Evolutionary conservation across 1,140 invertebrate genomes (phyloP).

Genomic region (Pemphigus obesinymphae): DNA sequence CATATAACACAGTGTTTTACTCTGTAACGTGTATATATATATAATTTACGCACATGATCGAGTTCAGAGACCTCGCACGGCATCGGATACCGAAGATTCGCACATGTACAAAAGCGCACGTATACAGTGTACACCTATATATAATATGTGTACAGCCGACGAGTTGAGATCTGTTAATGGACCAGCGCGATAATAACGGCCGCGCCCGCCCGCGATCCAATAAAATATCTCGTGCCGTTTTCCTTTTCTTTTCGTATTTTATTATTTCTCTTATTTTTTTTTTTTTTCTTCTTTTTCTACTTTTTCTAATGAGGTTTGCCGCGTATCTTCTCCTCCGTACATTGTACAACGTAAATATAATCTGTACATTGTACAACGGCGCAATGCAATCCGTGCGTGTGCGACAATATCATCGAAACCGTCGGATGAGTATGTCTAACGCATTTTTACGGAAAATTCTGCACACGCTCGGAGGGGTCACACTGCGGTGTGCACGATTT

Average conservation of each 20-base stretch:
- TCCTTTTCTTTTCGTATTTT: no score
- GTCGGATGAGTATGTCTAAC: no score
- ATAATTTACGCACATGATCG: neutral
- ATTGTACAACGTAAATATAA: neutral
- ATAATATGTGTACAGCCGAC: neutral
- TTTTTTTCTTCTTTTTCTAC: neutral
- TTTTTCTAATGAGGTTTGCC: neutral
- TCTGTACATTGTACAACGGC: no score
- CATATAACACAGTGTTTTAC: no score
- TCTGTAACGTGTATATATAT: no score
- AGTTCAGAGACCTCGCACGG: conserved; percentile 10
- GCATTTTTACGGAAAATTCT: no score
- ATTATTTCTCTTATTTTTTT: neutral
- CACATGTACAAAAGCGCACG: neutral
- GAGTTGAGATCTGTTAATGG: conserved; percentile 21
- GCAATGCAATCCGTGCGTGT: neutral
- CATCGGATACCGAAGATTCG: neutral
- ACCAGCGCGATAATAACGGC: neutral
- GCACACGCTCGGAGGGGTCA: no score
- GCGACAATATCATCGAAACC: no score
- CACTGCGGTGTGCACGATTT: no score
- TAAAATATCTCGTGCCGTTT: neutral
- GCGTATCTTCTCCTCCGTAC: neutral
- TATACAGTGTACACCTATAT: no score
- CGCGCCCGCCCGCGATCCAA: conserved; percentile 3